Base-by-base conservation (phyloP, 2,113 vertebrate genomes). In the Sphaerodactylus townsendi region DNA sequence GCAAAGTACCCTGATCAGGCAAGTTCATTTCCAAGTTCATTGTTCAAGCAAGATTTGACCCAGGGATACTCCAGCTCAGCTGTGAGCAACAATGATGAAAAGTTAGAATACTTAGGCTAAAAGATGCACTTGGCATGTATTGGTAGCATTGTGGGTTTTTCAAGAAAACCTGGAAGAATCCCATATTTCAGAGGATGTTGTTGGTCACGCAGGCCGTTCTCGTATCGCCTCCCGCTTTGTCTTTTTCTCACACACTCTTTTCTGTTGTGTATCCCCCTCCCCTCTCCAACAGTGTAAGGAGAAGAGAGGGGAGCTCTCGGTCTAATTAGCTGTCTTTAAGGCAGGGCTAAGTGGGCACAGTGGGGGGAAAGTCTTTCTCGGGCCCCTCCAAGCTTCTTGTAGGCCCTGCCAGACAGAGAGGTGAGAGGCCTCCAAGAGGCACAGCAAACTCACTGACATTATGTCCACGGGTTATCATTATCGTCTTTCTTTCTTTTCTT, bases 391-490 rank as follows among this genome's bases (percentile, higher is more conserved):
- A 94, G 93, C 87, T 89, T 92, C 87, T 90, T 82, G 79, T 88
- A 15, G 8, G 92, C 5, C 0, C 90, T 88, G 89, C 90, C 89
- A 93, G 90, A 33, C 76, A 21, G 86, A 75, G 77, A 2, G 4
- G 83, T n/a, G 1, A 28, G 1, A 37, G 8, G 89, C 87, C 91
- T 95, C 96, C 95, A 94, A 96, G 96, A 95, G 96, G 96, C 95
- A 96, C 92, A 64, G 92, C 92, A 75, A 92, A 96, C 94, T 93
- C 92, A 30, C 95, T 97, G 96, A 97, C 97, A 96, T 97, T 95
- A 96, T 98, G 96, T 97, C 98, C 97, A 97, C 95, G 74, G 97
- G 98, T 98, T 98, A 98, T 98, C 97, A 98, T 98, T 98, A 98
- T 96, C 92, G 94, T 95, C 95, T 28, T 62, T 17, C 21, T 93